A percentile compares a stretch with the other conserved stretches of the same genome.
Conservation (phyloP, 1,140 invertebrate genomes). For the Drosophila orosa region DNA sequence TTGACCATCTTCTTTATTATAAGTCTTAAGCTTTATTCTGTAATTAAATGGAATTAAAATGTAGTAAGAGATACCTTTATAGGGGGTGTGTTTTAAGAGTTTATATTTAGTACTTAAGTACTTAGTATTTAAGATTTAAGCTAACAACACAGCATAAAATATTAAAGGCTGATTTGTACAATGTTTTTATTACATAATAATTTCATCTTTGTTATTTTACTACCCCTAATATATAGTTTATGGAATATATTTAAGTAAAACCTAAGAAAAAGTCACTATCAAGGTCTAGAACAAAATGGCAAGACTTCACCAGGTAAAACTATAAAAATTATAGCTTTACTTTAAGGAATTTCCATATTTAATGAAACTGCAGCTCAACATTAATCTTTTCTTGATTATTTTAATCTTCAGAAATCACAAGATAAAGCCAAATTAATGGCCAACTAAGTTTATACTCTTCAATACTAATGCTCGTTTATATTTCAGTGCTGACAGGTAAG, state of each 20-base stretch:
- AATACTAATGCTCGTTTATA: neutral
- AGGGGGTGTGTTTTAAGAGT: no score
- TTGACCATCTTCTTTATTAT: constrained; percentile 61
- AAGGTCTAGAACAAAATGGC: neutral
- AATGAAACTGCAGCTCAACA: neutral
- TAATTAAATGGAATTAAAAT: constrained; percentile 6
- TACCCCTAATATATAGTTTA: neutral
- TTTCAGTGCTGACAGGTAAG: neutral
- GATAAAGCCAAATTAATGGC: constrained; percentile 1
- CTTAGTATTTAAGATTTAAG: neutral
- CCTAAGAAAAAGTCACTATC: neutral
- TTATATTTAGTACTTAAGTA: neutral
- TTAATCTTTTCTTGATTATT: neutral
- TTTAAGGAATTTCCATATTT: neutral
- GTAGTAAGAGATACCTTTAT: neutral
- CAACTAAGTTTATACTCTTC: neutral
- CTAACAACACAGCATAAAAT: neutral
- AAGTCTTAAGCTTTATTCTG: constrained; percentile 50
- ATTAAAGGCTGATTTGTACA: neutral
- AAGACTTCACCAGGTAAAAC: neutral
- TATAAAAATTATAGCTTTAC: neutral
- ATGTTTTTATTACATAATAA: no score
- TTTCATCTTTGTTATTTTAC: no score
- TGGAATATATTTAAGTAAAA: neutral
- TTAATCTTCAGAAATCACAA: neutral